These are phyloP conservation scores for Zaprionus vittiger DNA, from an alignment of 1,140 invertebrate species.

Conservation along the genomic window DNA sequence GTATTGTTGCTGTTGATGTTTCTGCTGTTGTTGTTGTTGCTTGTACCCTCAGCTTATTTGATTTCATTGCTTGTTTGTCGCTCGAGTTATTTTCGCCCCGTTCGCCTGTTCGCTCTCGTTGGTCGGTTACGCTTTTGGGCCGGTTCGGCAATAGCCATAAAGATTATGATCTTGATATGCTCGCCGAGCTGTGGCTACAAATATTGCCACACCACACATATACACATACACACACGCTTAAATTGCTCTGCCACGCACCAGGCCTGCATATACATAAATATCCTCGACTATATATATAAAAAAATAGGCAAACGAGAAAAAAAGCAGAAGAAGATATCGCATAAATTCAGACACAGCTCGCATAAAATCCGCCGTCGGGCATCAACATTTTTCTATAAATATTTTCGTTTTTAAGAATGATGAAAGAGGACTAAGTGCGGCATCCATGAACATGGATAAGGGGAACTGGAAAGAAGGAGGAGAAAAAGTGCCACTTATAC, in stretches of 20 bases:
- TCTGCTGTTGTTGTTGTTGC: conserved; percentile 27
- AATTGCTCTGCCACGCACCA: conserved; percentile 31
- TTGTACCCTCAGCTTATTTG: conserved; percentile 49
- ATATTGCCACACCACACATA: conserved; percentile 37
- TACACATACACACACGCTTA: conserved; percentile 6
- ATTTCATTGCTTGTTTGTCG: conserved; percentile 63
- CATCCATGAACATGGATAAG: background rate
- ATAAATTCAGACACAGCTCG: conserved; percentile 56
- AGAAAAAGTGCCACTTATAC: conserved; percentile 23
- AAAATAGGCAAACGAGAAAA: conserved; percentile 11
- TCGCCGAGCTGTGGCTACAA: conserved; percentile 42
- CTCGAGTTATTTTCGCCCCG: conserved; percentile 40
- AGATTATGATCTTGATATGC: conserved; percentile 62
- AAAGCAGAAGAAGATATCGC: conserved; percentile 32
- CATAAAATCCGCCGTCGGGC: conserved; percentile 52
- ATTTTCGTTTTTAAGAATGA: conserved; percentile 55
- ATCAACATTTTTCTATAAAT: conserved; percentile 58
- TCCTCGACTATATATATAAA: conserved; percentile 12
- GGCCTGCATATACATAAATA: conserved; percentile 14
- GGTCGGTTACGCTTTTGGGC: conserved; percentile 36
- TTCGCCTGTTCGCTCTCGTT: conserved; percentile 21
- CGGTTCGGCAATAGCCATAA: conserved; percentile 54
- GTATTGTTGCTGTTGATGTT: conserved; percentile 10
- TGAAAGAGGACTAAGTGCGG: conserved; percentile 35
- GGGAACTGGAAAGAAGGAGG: background rate